Conservation (phyloP, 2,113 vertebrate species). For the Clinocottus analis region DNA sequence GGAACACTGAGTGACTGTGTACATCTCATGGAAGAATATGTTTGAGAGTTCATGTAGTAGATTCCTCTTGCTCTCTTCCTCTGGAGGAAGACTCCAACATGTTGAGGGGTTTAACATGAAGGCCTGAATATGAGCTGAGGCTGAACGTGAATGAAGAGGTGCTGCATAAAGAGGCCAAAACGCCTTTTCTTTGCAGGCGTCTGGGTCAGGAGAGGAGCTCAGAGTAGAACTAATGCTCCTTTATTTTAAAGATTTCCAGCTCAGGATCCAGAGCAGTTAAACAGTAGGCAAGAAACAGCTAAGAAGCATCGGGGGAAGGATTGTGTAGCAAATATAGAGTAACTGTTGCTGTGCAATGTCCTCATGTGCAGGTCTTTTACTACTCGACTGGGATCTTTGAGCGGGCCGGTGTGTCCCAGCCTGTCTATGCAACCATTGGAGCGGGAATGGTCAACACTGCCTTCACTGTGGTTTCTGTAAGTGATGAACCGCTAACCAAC, state of each 20-base stretch:
- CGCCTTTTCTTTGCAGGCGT: too few species aligned
- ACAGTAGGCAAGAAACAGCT: too few species aligned
- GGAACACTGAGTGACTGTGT: not conserved
- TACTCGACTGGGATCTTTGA: conserved; percentile 95
- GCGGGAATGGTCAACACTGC: conserved; percentile 93
- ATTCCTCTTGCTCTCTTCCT: not conserved
- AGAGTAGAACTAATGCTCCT: too few species aligned
- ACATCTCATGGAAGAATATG: not conserved
- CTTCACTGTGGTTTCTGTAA: conserved; percentile 95
- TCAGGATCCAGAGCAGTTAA: too few species aligned
- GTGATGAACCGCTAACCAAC: conserved; percentile 53
- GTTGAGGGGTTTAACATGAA: too few species aligned
- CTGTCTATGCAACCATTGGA: conserved; percentile 96
- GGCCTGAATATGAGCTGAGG: too few species aligned
- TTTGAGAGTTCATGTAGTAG: too few species aligned
- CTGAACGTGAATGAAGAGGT: too few species aligned
- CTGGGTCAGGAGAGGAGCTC: too few species aligned
- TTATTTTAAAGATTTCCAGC: too few species aligned
- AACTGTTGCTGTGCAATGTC: not conserved
- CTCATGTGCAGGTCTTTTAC: conserved; percentile 91
- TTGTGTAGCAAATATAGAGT: not conserved
- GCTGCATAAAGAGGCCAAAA: too few species aligned
- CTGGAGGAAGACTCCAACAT: not conserved
- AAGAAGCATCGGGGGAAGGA: too few species aligned
- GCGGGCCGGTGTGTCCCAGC: conserved; percentile 90